Base-by-base conservation (phyloP, 2,797 vertebrate species). In the Halcyon chelicuti region DNA sequence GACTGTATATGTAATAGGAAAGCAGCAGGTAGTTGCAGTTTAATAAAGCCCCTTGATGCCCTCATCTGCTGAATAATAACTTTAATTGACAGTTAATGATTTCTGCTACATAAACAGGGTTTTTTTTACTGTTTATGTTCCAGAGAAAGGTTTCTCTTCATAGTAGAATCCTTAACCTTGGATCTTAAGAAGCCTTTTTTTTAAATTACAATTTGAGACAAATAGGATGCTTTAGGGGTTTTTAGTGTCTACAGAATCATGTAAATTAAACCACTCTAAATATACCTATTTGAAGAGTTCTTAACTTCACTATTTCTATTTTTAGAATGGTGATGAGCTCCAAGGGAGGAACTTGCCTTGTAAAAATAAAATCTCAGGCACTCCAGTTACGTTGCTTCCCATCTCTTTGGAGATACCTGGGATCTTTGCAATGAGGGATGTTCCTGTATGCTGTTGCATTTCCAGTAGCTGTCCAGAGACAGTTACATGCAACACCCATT, bases 61-160 rank as follows among this genome's bases (percentile, higher is more conserved):
- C 63, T 96, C 52, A 51, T 63, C 92, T 95, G 21, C 61, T 85
- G 57, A 35, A 67, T 96, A 93, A 29, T 70, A 85, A 44, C 40
- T 85, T 74, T 81, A 96, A 71, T 58, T 92, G 82, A 75, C 60
- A 93, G 81, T 73, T 96, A 80, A 90, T 93, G 57, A 94, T 95
- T 95, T 79, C 46, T 72, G 67, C 81, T 86, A 11, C 60, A 35
- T 70, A 86, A 81, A 40, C 47, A 46, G n/a, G 3, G 37, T 5
- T 39, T 51, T 60, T 57, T 5, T 83, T 47, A 79, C 80, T 88
- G 61, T 71, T 91, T 90, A 13, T 76, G 6, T 89, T 89, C 82
- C 85, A 91, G 66, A 88, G 71, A 57, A 95, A 81, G 15, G 22
- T 74, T 88, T 51, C 67, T 84, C n/a, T 88, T 92, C 42, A 21